Percentiles rank a stretch among this genome's conserved stretches.
Conservation (phyloP, 2,888 invertebrate genomes). For the Diplolepis rosae region DNA sequence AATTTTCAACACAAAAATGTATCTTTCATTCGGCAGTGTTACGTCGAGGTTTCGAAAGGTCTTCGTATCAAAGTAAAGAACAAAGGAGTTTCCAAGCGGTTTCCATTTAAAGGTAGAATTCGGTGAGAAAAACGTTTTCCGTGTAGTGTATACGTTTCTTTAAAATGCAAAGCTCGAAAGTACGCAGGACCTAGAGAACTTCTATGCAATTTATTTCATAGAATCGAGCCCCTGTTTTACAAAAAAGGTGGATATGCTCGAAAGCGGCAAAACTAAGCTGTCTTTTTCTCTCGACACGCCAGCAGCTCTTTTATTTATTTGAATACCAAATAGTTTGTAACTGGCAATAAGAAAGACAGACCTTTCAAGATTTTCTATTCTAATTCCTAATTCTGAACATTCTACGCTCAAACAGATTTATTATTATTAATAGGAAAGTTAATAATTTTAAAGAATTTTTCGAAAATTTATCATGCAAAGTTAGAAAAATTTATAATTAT, state of each 20-base stretch:
- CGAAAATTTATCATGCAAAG: too few species aligned
- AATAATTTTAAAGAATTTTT: too few species aligned
- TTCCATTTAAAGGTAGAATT: slow-evolving; percentile 6
- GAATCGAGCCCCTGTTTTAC: background rate
- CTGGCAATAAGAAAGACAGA: background rate
- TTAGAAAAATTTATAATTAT: too few species aligned
- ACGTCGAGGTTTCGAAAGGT: background rate
- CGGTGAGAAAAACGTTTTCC: slow-evolving; percentile 7
- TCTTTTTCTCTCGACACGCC: background rate
- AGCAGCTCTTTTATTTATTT: background rate
- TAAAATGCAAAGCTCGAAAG: slow-evolving; percentile 25
- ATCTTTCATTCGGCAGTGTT: background rate
- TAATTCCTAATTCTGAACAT: background rate
- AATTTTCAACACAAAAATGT: background rate
- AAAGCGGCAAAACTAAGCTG: background rate
- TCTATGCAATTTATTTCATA: slow-evolving; percentile 8
- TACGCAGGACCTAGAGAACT: background rate
- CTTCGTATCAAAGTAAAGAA: slow-evolving; percentile 6
- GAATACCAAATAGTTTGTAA: background rate
- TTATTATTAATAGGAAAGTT: too few species aligned
- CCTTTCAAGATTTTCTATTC: background rate
- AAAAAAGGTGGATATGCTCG: background rate
- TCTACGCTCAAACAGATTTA: background rate
- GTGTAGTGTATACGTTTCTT: slow-evolving; percentile 12
- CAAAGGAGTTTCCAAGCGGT: background rate